These are phyloP conservation scores for Dorcus hopei DNA, from an alignment of 2,888 invertebrate species.

Conservation along the genomic window DNA sequence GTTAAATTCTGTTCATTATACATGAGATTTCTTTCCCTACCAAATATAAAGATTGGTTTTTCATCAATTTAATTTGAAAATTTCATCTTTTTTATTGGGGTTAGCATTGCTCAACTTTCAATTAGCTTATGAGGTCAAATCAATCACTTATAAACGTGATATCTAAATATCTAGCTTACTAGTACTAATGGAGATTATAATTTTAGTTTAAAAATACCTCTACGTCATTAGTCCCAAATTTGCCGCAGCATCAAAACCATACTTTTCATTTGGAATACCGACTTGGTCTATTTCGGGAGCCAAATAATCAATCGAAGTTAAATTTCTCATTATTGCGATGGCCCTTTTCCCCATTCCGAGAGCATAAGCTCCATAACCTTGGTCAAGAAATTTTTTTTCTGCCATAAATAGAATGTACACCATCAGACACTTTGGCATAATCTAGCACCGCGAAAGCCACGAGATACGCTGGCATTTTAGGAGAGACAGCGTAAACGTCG, in stretches of 20 bases:
- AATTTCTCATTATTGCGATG: constrained; percentile 50
- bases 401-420: constrained; percentile 63
- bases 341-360: constrained; percentile 8
- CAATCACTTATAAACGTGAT: too few relatives aligned
- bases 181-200: too few relatives aligned
- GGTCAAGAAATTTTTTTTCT: constrained; percentile 63
- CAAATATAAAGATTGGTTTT: not conserved
- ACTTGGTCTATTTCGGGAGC: constrained; percentile 77
- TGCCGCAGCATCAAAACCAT: constrained; percentile 84
- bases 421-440: constrained; percentile 47
- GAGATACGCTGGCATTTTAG: constrained; percentile 76
- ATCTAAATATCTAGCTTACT: too few relatives aligned
- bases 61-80: not conserved
- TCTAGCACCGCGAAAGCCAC: constrained; percentile 79
- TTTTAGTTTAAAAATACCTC: constrained; percentile 31
- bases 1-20: constrained; percentile 5
- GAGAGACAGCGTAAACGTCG: constrained; percentile 56
- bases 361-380: constrained; percentile 43
- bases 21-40: constrained; percentile 15
- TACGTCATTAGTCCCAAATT: constrained; percentile 89
- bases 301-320: constrained; percentile 57
- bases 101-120: too few relatives aligned
- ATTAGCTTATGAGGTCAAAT: too few relatives aligned
- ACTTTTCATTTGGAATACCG: constrained; percentile 70
- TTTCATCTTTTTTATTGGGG: too few relatives aligned